A percentile compares a stretch with the other conserved stretches of the same genome.
Evolutionary conservation across 2,888 invertebrate species (phyloP).

Genomic region (Podabrus alpinus): DNA sequence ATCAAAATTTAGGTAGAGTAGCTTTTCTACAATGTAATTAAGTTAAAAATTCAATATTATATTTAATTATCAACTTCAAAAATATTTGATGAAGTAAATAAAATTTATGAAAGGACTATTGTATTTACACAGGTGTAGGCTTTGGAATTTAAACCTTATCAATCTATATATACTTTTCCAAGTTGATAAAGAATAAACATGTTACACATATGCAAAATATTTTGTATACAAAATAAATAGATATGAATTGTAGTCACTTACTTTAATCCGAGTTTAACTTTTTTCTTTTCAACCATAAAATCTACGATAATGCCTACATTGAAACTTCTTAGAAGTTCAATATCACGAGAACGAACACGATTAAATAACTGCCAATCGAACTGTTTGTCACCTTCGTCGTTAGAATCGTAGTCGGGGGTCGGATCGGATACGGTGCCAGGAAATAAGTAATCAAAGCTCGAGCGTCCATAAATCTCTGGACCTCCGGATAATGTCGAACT

Average conservation of each 20-base stretch:
- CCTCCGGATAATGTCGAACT: conserved; percentile 76
- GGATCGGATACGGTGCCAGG: conserved; percentile 46
- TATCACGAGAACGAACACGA: conserved; percentile 68
- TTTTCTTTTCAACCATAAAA: conserved; percentile 84
- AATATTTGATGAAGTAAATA: too few relatives aligned
- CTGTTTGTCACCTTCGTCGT: conserved; percentile 15
- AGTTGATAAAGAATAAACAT: not conserved
- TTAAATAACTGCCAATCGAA: conserved; percentile 65
- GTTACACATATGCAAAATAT: not conserved
- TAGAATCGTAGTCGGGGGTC: conserved; percentile 26
- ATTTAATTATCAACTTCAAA: too few relatives aligned
- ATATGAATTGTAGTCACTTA: conserved; percentile 57
- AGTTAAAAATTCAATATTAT: too few relatives aligned
- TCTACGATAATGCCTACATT: conserved; percentile 77
- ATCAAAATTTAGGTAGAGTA: not conserved
- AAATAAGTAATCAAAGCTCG: conserved; percentile 65
- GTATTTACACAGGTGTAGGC: too few relatives aligned
- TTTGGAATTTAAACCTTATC: not conserved
- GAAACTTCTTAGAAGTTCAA: conserved; percentile 69
- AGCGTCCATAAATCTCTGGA: conserved; percentile 74
- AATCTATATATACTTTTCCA: not conserved
- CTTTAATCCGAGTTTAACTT: conserved; percentile 80
- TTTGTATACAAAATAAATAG: not conserved
- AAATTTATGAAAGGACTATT: too few relatives aligned
- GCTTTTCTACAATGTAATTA: too few relatives aligned